Conservation (phyloP, 30 jellyfish, hydroid and myxozoan species). For the Hydractinia symbiolongicarpus region DNA sequence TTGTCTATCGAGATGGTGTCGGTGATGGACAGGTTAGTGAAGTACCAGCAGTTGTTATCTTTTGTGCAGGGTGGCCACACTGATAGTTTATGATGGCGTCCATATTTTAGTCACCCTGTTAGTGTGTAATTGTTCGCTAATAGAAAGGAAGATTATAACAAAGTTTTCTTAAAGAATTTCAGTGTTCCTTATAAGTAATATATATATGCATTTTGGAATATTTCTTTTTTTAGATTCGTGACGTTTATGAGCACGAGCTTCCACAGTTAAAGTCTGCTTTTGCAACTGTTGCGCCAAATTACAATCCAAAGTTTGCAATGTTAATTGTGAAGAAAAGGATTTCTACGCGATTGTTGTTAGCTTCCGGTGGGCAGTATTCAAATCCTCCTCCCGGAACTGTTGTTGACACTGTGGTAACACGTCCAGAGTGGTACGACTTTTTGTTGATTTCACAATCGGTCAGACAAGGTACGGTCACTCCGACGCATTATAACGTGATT, state of each 20-base stretch:
- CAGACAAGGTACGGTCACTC: slow-evolving; percentile 99
- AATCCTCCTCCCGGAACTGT: slow-evolving; percentile 98
- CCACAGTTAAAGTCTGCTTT: slow-evolving; percentile 67
- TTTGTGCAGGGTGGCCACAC: background rate
- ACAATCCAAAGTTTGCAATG: slow-evolving; percentile 90
- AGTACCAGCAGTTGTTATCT: background rate
- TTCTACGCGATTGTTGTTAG: slow-evolving; percentile 66
- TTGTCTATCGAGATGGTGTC: slow-evolving; percentile 98
- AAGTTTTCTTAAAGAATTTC: too few species aligned
- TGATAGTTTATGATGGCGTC: background rate
- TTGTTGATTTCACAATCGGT: slow-evolving; percentile 93
- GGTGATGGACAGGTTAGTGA: slow-evolving; percentile 91
- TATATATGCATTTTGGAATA: background rate
- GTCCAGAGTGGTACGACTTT: slow-evolving; percentile 80
- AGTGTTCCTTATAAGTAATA: background rate
- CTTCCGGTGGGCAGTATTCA: slow-evolving; percentile 42
- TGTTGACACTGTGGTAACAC: slow-evolving; percentile 80
- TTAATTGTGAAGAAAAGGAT: slow-evolving; percentile 88
- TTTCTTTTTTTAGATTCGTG: slow-evolving; percentile 33
- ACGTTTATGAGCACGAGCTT: slow-evolving; percentile 75
- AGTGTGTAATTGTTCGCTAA: too few species aligned
- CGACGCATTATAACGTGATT: slow-evolving; percentile 84
- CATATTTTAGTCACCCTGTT: background rate
- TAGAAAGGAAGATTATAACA: too few species aligned
- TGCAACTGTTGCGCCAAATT: slow-evolving; percentile 46